Evolutionary conservation across 2,797 vertebrate genomes (phyloP).

Genomic region (Chlorospingus semifuscus): DNA sequence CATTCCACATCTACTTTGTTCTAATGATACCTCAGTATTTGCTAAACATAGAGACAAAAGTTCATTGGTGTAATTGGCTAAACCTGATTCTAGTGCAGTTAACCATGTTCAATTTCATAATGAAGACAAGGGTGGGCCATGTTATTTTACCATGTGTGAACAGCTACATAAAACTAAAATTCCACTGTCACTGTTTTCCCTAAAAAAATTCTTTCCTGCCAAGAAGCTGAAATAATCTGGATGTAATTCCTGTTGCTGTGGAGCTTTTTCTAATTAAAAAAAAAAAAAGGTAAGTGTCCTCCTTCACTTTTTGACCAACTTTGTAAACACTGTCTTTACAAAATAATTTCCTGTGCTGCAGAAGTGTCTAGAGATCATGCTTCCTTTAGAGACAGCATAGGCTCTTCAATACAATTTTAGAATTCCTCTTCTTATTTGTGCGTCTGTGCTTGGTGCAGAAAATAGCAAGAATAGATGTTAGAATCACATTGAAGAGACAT

Average conservation of each 20-base stretch:
- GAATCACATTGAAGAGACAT: rapidly evolving
- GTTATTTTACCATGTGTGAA: slow-evolving; percentile 39
- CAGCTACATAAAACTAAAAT: slow-evolving; percentile 21
- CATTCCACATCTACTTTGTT: slow-evolving; percentile 21
- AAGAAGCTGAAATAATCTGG: slow-evolving; percentile 28
- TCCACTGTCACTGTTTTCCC: slow-evolving; percentile 6
- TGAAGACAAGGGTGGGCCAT: not conserved
- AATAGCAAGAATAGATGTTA: not conserved
- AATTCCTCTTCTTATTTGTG: not conserved
- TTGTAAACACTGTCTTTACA: not conserved
- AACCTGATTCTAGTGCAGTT: not conserved
- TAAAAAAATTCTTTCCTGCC: not conserved
- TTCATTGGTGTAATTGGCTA: slow-evolving; percentile 30
- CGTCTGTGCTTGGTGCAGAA: not conserved
- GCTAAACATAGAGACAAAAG: slow-evolving; percentile 11
- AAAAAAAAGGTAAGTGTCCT: not conserved
- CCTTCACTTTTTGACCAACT: not conserved
- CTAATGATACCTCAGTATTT: slow-evolving; percentile 17
- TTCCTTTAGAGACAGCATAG: not conserved
- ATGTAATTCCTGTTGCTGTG: not conserved
- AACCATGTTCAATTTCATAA: slow-evolving; percentile 19
- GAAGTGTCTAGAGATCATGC: not conserved
- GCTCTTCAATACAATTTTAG: not conserved
- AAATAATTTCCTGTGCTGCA: not conserved
- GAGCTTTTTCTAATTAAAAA: not conserved